Evolutionary conservation across 2,797 vertebrate genomes (phyloP).

Genomic region (Phataginus tricuspis): DNA sequence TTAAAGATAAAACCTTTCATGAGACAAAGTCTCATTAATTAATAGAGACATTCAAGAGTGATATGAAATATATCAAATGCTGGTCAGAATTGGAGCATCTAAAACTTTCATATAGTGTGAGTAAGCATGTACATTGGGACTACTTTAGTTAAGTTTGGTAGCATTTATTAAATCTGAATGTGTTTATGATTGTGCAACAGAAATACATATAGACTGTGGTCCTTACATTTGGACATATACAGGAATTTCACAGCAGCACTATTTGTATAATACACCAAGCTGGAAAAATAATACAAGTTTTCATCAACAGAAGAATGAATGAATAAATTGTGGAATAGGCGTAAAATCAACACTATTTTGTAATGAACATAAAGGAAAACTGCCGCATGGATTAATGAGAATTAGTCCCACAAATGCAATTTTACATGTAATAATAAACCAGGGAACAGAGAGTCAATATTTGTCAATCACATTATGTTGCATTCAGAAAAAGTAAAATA

Average conservation of each 20-base stretch:
- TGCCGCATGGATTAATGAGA: background rate
- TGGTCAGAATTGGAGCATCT: background rate
- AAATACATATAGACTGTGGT: background rate
- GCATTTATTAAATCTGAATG: background rate
- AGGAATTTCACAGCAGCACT: background rate
- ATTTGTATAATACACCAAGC: background rate
- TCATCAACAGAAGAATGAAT: background rate
- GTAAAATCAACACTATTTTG: background rate
- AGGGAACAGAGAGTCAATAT: background rate
- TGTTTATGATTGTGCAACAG: background rate
- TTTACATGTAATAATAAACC: background rate
- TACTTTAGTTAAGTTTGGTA: background rate
- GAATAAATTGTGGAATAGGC: background rate
- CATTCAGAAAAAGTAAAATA: background rate
- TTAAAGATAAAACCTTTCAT: background rate
- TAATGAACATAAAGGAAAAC: background rate
- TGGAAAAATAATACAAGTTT: background rate
- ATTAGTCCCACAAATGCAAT: background rate
- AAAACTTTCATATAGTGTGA: fast-evolving
- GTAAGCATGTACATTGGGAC: background rate
- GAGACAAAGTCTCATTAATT: background rate
- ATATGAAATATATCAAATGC: background rate
- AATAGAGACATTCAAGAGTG: background rate
- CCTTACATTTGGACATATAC: background rate
- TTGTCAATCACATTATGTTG: background rate